Percentiles rank a stretch among this genome's conserved stretches.
Conservation (phyloP, 2,888 invertebrate species). For the Acrobasis repandana region DNA sequence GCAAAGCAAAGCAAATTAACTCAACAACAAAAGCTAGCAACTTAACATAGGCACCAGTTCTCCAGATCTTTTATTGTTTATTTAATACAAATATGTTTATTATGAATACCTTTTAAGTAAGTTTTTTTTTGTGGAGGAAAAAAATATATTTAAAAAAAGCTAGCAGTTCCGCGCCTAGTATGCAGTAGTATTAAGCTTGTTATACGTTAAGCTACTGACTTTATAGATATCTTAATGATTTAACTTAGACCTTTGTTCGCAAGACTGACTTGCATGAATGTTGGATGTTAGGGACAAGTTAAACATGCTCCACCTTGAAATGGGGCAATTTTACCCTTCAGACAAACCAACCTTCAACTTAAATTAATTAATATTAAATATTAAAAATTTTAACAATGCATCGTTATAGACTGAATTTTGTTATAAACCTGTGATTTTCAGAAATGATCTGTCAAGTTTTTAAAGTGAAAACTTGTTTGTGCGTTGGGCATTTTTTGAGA, state of each 20-base stretch:
- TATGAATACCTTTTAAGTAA: too few species aligned
- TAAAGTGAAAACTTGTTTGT: too few species aligned
- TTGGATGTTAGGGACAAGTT: background rate
- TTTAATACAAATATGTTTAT: too few species aligned
- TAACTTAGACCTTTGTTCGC: background rate
- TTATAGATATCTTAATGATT: conserved; percentile 7
- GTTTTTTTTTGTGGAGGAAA: too few species aligned
- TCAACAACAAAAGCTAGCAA: background rate
- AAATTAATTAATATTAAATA: background rate
- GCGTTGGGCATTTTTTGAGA: too few species aligned
- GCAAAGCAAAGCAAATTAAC: too few species aligned
- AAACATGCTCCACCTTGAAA: background rate
- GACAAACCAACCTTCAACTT: background rate
- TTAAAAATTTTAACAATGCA: too few species aligned
- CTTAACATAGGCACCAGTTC: too few species aligned
- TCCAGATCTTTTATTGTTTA: too few species aligned
- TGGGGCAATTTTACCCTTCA: background rate
- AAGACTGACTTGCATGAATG: background rate
- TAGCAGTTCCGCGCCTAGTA: background rate
- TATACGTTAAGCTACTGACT: background rate
- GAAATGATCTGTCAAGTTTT: too few species aligned
- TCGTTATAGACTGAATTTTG: too few species aligned
- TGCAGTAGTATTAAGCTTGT: background rate
- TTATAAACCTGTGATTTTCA: too few species aligned
- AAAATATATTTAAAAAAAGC: background rate